Evolutionary conservation across 2,113 vertebrate genomes (phyloP).

Genomic region (Accipiter virgatus): DNA sequence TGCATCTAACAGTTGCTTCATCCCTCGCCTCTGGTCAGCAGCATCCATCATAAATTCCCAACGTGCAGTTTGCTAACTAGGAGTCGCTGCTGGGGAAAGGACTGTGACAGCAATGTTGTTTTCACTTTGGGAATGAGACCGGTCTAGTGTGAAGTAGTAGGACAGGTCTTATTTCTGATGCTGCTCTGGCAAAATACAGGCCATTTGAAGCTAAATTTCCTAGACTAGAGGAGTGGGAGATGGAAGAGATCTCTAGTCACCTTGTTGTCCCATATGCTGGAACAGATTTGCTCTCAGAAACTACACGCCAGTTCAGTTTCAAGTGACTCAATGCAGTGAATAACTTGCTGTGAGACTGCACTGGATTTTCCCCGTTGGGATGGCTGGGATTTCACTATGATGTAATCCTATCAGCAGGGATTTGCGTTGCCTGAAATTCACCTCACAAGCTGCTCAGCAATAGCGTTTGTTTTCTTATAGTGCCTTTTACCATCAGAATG

Average conservation of each 20-base stretch:
- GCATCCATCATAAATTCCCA: background rate
- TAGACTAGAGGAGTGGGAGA: background rate
- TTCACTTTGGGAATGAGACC: background rate
- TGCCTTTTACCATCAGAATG: constrained; percentile 8
- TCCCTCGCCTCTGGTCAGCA: background rate
- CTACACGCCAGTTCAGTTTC: fast-evolving
- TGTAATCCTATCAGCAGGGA: background rate
- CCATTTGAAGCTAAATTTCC: background rate
- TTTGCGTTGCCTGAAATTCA: background rate
- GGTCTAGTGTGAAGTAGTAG: background rate
- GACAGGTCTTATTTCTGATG: background rate
- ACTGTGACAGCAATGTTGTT: background rate
- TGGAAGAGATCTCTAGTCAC: background rate
- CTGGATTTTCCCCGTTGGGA: background rate
- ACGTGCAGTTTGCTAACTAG: background rate
- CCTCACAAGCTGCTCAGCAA: background rate
- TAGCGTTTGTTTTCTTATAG: background rate
- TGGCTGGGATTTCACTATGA: background rate
- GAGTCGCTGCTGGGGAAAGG: background rate
- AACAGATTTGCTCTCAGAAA: background rate
- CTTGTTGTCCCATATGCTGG: background rate
- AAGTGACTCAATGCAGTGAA: fast-evolving
- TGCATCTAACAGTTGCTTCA: background rate
- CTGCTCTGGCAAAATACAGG: background rate
- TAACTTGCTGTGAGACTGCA: background rate